Evolutionary conservation across 35 echinoderm and acorn worm species (phyloP).

Genomic region (Heliocidaris erythrogramma): DNA sequence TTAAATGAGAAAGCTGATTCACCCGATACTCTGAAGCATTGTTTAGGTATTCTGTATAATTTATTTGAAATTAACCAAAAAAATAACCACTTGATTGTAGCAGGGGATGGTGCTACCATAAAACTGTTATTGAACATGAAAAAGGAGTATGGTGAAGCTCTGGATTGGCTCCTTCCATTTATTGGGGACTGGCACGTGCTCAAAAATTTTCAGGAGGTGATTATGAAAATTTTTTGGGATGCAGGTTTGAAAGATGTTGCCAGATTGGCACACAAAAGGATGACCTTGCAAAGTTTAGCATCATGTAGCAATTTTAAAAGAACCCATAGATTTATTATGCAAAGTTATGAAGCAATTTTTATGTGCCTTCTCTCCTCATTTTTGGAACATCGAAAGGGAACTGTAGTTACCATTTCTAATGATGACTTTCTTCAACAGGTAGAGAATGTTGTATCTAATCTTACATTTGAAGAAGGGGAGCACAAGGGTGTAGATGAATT

Average conservation of each 20-base stretch:
- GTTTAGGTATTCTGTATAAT: conserved; percentile 25
- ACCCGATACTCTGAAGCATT: too few species aligned
- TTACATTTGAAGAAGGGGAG: conserved; percentile 12
- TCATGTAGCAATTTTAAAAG: conserved; percentile 52
- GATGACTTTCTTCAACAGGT: conserved; percentile 16
- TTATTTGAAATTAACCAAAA: conserved; percentile 23
- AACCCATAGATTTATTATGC: conserved; percentile 38
- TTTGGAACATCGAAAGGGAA: not conserved
- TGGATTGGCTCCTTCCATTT: conserved; percentile 56
- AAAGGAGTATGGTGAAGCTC: conserved; percentile 43
- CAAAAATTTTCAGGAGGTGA: conserved; percentile 56
- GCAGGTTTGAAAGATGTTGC: conserved; percentile 55
- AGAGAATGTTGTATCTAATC: not conserved
- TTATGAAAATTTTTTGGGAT: conserved; percentile 71
- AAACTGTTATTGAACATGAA: conserved; percentile 51
- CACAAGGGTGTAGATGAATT: not conserved
- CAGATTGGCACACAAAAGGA: not conserved
- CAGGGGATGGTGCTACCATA: conserved; percentile 61
- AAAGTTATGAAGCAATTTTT: conserved; percentile 37
- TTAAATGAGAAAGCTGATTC: too few species aligned
- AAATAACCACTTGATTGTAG: conserved; percentile 38
- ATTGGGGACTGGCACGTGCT: conserved; percentile 63
- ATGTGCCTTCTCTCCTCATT: not conserved
- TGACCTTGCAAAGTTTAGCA: not conserved
- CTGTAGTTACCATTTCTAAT: not conserved